Conservation (phyloP, 2,797 vertebrate species). For the Thunnus albacares region DNA sequence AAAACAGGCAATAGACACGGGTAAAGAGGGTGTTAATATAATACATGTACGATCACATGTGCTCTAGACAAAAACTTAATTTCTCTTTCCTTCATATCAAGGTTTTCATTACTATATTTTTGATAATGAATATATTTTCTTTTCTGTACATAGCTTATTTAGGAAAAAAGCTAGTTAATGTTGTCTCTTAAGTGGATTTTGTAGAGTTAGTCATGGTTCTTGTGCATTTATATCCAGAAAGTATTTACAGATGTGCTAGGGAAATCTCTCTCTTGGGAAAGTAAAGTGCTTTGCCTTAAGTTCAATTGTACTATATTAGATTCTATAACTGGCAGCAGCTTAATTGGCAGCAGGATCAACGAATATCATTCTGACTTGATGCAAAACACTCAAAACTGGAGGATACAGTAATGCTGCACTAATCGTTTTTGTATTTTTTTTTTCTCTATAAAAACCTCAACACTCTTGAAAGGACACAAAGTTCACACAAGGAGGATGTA, state of each 20-base stretch:
- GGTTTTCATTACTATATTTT: background rate
- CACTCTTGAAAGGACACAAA: conserved; percentile 20
- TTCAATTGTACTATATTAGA: conserved; percentile 60
- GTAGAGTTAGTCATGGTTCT: conserved; percentile 69
- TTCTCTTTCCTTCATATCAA: background rate
- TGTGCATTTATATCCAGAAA: conserved; percentile 66
- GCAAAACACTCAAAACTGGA: conserved; percentile 23
- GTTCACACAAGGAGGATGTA: conserved; percentile 36
- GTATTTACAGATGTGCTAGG: conserved; percentile 74
- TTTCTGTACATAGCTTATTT: conserved; percentile 24
- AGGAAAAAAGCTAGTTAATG: conserved; percentile 45
- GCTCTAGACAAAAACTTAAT: conserved; percentile 8
- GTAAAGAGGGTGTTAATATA: conserved; percentile 24
- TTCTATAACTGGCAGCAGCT: conserved; percentile 41
- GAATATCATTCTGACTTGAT: conserved; percentile 28
- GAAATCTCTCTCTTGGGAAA: conserved; percentile 45
- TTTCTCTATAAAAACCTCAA: conserved; percentile 29
- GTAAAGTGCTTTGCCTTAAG: conserved; percentile 41
- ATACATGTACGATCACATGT: background rate
- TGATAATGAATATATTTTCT: conserved; percentile 4
- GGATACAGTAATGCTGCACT: background rate
- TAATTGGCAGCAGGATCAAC: conserved; percentile 25
- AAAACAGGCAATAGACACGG: conserved; percentile 48
- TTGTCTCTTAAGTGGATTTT: conserved; percentile 69
- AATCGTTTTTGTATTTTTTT: conserved; percentile 25